A percentile compares a stretch with the other conserved stretches of the same genome.
These are phyloP conservation scores for Tanytarsus gracilentus DNA, from an alignment of 2,888 invertebrate genomes.

Conservation along the genomic window DNA sequence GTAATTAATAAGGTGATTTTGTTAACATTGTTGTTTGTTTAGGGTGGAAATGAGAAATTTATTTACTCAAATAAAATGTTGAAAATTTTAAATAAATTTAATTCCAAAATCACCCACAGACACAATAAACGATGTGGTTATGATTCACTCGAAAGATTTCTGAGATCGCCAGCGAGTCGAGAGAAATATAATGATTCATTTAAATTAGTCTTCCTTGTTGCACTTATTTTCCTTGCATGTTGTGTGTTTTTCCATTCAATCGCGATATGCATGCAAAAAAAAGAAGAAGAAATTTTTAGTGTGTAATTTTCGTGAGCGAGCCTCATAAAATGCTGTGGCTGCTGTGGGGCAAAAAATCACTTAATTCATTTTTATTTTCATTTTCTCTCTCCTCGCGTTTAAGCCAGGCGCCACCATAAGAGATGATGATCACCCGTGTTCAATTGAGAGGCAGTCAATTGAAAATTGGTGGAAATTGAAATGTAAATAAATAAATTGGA, in stretches of 20 bases:
- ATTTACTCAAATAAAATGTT: too few species aligned
- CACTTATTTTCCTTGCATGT: background rate
- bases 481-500: constrained; percentile 13
- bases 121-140: too few species aligned
- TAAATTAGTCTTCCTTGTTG: constrained; percentile 20
- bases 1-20: too few species aligned
- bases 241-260: constrained; percentile 7
- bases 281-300: background rate
- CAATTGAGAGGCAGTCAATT: background rate
- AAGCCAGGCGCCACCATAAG: constrained; percentile 14
- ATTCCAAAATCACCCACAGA: too few species aligned
- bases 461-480: constrained; percentile 6
- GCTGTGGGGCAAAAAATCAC: constrained; percentile 8
- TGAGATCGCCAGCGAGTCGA: too few species aligned
- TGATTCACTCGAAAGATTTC: too few species aligned
- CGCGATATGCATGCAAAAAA: background rate
- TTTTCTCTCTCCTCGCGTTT: too few species aligned
- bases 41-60: too few species aligned
- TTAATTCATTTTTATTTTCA: background rate
- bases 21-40: too few species aligned
- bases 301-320: constrained; percentile 12
- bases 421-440: constrained; percentile 9
- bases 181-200: constrained; percentile 19
- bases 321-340: background rate
- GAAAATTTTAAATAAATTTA: too few species aligned